Base-by-base conservation (phyloP, 2,888 invertebrate species). In the Ametastegia equiseti region DNA sequence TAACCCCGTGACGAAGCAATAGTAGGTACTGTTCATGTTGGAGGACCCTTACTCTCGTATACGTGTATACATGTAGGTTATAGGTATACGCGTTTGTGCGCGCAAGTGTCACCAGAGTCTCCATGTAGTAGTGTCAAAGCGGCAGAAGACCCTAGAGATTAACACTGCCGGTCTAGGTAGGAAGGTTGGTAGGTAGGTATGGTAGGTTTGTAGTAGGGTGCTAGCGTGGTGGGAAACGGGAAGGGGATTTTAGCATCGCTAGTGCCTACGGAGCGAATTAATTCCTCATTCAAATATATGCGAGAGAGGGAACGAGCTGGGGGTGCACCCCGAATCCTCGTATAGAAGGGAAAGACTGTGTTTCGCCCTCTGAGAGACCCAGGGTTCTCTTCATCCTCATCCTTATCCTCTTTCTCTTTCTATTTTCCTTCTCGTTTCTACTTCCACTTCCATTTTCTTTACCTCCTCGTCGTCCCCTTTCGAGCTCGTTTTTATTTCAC, bases 231-330 rank as follows among this genome's bases (percentile, higher is more conserved):
- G 54, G 54, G 47, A 27, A 36, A 57, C 30, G 77, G 60, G 45
- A 47, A 15, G 47, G 47, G 63, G 27, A 45, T 60, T 78, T 63
- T 63, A 63, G 77, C 77, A 39, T 77, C 36, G 77, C 39, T 60
- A 60, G 77, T 60, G 36, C 77, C 60, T 77, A 60, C 60, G 57
- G 77, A 78, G 42, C 60, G 78, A 78, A 78, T 78, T 78, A 78
- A 78, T 78, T 63, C 78, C 63, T 78, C 78, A 78, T 78, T 78
- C 78, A 78, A 60, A 78, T 78, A 60, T 60, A 78, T 63, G 78
- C 60, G 77, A 50, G 54, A n/a, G n/a, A n/a, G n/a, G 33, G 15
- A 33, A 39, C 77, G 75, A 33, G 50, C 13, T 39, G 60, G 42
- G 30, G 9, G 60, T n/a, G 13, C 33, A 13, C 36, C 33, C 30